phyloP scores from a whole-genome alignment of 2,113 vertebrate genomes.

The Nymphicus hollandicus region DNA sequence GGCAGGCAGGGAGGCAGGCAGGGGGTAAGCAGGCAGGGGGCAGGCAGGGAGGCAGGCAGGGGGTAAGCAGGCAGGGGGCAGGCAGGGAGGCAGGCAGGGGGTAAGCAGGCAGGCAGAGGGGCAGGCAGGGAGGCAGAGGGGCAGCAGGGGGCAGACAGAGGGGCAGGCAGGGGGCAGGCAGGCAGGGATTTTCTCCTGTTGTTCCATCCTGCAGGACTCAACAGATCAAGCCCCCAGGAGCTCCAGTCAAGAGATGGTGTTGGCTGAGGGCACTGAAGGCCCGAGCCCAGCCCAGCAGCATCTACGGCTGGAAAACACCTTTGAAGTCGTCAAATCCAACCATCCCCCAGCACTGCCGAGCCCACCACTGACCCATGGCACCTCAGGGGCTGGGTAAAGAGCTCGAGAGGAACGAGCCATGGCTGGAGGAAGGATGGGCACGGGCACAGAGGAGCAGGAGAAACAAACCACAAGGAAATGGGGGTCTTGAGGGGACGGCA shows the following conservation, averaged over 20 bases:
- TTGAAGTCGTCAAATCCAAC: too few relatives aligned
- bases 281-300: neutral
- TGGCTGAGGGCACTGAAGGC: constrained; percentile 10
- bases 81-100: too few relatives aligned
- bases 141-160: neutral
- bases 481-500: neutral
- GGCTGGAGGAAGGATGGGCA: neutral
- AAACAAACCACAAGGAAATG: neutral
- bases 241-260: constrained; percentile 36
- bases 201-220: constrained; percentile 30
- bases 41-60: too few relatives aligned
- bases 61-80: too few relatives aligned
- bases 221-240: constrained; percentile 30
- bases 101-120: too few relatives aligned
- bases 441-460: neutral
- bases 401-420: neutral
- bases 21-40: too few relatives aligned
- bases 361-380: too few relatives aligned
- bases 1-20: too few relatives aligned
- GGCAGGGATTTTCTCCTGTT: neutral
- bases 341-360: too few relatives aligned
- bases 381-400: neutral
- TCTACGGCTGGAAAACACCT: too few relatives aligned
- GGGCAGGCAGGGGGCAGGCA: neutral
- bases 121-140: too few relatives aligned